phyloP scores from a whole-genome alignment of 2,113 vertebrate genomes.

The Labeo rohita region DNA sequence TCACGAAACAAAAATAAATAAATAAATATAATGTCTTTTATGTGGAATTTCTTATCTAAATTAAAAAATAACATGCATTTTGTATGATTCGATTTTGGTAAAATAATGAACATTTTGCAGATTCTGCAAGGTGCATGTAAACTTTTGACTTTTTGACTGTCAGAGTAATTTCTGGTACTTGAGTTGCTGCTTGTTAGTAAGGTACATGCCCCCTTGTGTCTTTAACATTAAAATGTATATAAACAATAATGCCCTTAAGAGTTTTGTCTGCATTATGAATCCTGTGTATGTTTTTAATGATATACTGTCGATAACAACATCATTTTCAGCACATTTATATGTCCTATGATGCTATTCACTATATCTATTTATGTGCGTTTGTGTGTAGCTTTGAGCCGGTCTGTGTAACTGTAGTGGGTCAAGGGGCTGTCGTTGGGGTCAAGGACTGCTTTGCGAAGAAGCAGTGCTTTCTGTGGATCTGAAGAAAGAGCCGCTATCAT shows the following conservation, averaged over 20 bases:
- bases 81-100: too few species aligned
- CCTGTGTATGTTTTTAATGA: not conserved
- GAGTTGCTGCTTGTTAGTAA: not conserved
- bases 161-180: not conserved
- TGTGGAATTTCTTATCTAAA: too few species aligned
- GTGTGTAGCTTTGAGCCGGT: constrained; percentile 40
- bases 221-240: constrained; percentile 1
- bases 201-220: not conserved
- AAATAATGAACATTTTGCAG: too few species aligned
- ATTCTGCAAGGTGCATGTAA: too few species aligned
- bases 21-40: too few species aligned
- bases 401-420: constrained; percentile 39
- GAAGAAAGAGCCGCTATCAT: constrained; percentile 48
- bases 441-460: constrained; percentile 57
- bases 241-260: constrained; percentile 11
- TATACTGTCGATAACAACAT: not conserved
- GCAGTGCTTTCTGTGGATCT: constrained; percentile 59
- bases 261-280: not conserved
- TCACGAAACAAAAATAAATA: too few species aligned
- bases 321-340: not conserved
- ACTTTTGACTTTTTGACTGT: too few species aligned
- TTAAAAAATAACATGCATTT: too few species aligned
- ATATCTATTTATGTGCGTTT: constrained; percentile 24
- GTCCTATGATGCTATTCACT: constrained; percentile 14
- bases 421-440: constrained; percentile 54